Evolutionary conservation across 2,113 vertebrate genomes (phyloP).

Genomic region (Tenebrosternarchus preto): DNA sequence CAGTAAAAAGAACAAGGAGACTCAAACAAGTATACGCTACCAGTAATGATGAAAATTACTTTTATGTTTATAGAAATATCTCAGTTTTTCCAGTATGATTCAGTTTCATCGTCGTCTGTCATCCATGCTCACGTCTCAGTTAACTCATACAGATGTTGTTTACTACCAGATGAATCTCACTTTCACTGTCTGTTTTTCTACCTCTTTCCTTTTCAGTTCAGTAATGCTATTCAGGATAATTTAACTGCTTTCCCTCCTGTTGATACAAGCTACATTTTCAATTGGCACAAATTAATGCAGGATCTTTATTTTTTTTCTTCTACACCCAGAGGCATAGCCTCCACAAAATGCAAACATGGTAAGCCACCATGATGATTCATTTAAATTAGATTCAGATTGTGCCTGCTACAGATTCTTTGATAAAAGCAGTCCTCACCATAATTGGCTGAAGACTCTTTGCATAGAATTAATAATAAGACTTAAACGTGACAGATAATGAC

Average conservation of each 20-base stretch:
- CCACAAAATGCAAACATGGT: constrained; percentile 22
- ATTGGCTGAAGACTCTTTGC: constrained; percentile 5
- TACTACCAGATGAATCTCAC: constrained; percentile 9
- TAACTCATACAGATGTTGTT: constrained; percentile 21
- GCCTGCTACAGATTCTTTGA: constrained; percentile 10
- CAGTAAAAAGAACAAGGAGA: background rate
- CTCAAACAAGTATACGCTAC: background rate
- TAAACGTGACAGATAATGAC: constrained; percentile 8
- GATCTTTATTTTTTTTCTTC: constrained; percentile 27
- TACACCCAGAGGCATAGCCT: constrained; percentile 30
- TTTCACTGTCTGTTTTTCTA: constrained; percentile 1
- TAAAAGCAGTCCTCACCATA: background rate
- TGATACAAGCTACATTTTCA: constrained; percentile 17
- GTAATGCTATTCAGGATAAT: constrained; percentile 8
- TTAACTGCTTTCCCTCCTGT: background rate
- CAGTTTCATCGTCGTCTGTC: constrained; percentile 7
- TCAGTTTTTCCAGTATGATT: constrained; percentile 10
- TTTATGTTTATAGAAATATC: background rate
- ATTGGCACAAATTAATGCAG: constrained; percentile 22
- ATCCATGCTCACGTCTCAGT: background rate
- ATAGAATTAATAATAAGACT: background rate
- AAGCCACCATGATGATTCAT: constrained; percentile 24
- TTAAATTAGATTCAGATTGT: constrained; percentile 25
- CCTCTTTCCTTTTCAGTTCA: constrained; percentile 30
- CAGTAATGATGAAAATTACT: background rate